Evolutionary conservation across 1,140 invertebrate species (phyloP).

Genomic region (Drosophila nikananu): DNA sequence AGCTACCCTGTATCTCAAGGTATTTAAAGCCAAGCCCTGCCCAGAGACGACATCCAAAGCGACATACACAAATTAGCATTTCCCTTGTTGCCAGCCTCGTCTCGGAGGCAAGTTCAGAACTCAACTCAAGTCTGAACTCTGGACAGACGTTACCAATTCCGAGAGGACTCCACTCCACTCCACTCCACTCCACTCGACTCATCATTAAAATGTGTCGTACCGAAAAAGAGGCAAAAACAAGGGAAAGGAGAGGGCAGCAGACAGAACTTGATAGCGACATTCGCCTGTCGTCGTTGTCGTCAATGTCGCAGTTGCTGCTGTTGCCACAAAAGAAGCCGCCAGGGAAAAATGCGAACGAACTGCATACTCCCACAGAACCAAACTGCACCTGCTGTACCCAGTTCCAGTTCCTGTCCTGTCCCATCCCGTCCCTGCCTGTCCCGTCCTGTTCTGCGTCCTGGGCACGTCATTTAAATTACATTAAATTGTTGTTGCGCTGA

Average conservation of each 20-base stretch:
- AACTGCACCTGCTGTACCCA: constrained; percentile 60
- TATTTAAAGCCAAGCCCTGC: constrained; percentile 44
- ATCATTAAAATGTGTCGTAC: constrained; percentile 82
- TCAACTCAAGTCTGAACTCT: constrained; percentile 30
- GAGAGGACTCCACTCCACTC: constrained; percentile 39
- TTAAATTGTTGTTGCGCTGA: constrained; percentile 84
- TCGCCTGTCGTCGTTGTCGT: constrained; percentile 71
- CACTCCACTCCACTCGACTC: constrained; percentile 54
- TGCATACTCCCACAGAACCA: constrained; percentile 76
- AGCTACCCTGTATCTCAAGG: constrained; percentile 41
- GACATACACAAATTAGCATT: constrained; percentile 82
- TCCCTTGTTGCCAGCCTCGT: constrained; percentile 70
- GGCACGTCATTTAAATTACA: constrained; percentile 85
- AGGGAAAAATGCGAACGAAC: constrained; percentile 76
- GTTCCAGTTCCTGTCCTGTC: constrained; percentile 36
- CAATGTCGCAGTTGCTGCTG: constrained; percentile 74
- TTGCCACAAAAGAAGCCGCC: constrained; percentile 59
- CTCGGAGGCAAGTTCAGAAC: constrained; percentile 19
- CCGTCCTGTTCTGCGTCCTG: constrained; percentile 64
- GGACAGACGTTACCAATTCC: constrained; percentile 54
- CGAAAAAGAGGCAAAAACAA: constrained; percentile 36
- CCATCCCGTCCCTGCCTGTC: constrained; percentile 28
- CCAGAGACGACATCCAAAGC: constrained; percentile 54
- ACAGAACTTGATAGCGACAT: constrained; percentile 77
- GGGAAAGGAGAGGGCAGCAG: constrained; percentile 21